Evolutionary conservation across 2,888 invertebrate species (phyloP), one percentile per base, ranked within the genome.

Genomic region (Bugulina stolonifera): DNA sequence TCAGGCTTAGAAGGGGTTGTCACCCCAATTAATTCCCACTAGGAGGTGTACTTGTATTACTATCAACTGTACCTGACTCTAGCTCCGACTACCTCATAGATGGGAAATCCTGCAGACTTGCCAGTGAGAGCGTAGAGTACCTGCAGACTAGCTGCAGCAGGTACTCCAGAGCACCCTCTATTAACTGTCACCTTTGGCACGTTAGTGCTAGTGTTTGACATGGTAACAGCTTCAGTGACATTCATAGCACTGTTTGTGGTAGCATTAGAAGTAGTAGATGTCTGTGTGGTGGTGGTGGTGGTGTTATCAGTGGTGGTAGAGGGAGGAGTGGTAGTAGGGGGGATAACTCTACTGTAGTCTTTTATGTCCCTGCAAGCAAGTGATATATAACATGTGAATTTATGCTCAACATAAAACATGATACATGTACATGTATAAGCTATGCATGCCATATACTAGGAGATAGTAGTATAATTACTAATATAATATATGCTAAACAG

Each of bases 101-200:
- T 78, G 0, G 80, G 78, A 14, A 73, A 74, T 23, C 73, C 74
- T 72, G 80, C 75, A 3, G 76, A 76, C 27, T 74, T 74, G 0
- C 82, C 82, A 0, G 80, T 78, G 29, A 78, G 76, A 0, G 77
- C 80, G 74, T 82, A 82, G 74, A 82, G 70, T 1, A 82, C 73
- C 18, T 78, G 76, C 23, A 82, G 74, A 52, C 80, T 76, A 2
- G 81, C 78, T 1, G 79, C 79, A 69, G 75, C 77, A 25, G 80
- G 77, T 2, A 82, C 76, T 73, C 80, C 76, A 23, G 71, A 69
- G 74, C 81, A 81, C n/a, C 77, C 71, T 1, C 80, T 80, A 0
- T 75, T 72, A 10, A 78, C 10, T n/a, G 35, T n/a, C n/a, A 70
- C 25, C 52, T 54, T 23, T 5, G 70, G 70, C n/a, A n/a, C n/a